A percentile compares a stretch with the other conserved stretches of the same genome.
Conservation (phyloP, 2,888 invertebrate species). For the Creontiades dilutus region DNA sequence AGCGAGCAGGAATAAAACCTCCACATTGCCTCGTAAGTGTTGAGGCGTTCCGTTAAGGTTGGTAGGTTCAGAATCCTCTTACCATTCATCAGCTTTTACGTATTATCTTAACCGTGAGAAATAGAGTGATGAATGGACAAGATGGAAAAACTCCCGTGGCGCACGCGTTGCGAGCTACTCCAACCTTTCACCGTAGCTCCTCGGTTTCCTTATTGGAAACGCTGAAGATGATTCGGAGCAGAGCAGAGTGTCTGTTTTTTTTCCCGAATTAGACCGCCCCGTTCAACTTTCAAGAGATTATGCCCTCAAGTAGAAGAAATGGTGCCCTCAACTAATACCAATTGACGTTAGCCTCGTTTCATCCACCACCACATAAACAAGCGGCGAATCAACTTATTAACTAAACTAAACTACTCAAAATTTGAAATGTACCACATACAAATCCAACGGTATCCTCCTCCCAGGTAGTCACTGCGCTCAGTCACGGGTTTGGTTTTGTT, state of each 20-base stretch:
- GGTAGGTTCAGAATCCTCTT: background rate
- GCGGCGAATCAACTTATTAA: no score
- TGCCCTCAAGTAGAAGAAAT: background rate
- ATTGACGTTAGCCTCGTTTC: no score
- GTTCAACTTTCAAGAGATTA: background rate
- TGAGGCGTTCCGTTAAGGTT: background rate
- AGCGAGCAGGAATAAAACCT: no score
- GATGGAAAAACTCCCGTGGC: slow-evolving; percentile 14
- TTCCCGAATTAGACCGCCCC: background rate
- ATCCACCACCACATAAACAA: no score
- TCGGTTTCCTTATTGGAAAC: background rate
- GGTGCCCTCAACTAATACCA: no score
- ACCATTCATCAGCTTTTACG: slow-evolving; percentile 9
- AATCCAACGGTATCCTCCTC: no score
- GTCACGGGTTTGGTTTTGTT: no score
- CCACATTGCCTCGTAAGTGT: no score
- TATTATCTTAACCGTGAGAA: slow-evolving; percentile 1
- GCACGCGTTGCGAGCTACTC: background rate
- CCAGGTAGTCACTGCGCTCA: no score
- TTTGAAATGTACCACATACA: no score
- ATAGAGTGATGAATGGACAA: background rate
- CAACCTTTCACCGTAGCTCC: background rate
- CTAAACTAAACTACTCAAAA: no score
- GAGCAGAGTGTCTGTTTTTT: background rate
- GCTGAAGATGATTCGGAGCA: background rate